Evolutionary conservation across 2,888 invertebrate species (phyloP).

Genomic region (Hirtodrosophila trivittata): DNA sequence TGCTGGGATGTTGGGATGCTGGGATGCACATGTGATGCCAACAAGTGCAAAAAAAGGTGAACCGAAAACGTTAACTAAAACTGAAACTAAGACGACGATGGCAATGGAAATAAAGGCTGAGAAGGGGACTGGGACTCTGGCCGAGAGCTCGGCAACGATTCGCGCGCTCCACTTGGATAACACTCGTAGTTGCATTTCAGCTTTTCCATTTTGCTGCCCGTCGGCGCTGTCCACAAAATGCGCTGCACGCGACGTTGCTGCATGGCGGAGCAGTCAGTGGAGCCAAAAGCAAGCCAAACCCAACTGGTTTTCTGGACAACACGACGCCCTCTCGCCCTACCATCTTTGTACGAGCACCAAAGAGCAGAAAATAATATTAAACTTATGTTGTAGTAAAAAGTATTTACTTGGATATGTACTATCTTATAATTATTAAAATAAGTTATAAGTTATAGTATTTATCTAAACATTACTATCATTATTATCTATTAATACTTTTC

Average conservation of each 20-base stretch:
- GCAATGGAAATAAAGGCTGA: constrained; percentile 3
- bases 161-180: constrained; percentile 21
- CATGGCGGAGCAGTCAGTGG: constrained; percentile 43
- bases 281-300: constrained; percentile 26
- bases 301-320: constrained; percentile 67
- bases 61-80: constrained; percentile 39
- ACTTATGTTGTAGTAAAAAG: too few relatives aligned
- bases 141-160: constrained; percentile 25
- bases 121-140: constrained; percentile 4
- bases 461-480: too few relatives aligned
- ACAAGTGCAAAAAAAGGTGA: constrained; percentile 48
- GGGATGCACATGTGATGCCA: constrained; percentile 45
- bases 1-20: constrained; percentile 8
- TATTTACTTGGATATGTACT: too few relatives aligned
- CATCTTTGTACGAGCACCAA: not conserved
- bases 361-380: too few relatives aligned
- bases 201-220: constrained; percentile 62
- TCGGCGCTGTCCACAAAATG: too few relatives aligned
- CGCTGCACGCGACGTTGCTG: constrained; percentile 48
- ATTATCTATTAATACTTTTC: too few relatives aligned
- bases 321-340: constrained; percentile 17
- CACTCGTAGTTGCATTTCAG: constrained; percentile 46
- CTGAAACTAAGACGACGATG: constrained; percentile 11
- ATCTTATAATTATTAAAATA: too few relatives aligned
- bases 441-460: too few relatives aligned